Evolutionary conservation across 2,797 vertebrate species (phyloP), one percentile per base, ranked within the genome.

Genomic region (Melopsittacus undulatus): DNA sequence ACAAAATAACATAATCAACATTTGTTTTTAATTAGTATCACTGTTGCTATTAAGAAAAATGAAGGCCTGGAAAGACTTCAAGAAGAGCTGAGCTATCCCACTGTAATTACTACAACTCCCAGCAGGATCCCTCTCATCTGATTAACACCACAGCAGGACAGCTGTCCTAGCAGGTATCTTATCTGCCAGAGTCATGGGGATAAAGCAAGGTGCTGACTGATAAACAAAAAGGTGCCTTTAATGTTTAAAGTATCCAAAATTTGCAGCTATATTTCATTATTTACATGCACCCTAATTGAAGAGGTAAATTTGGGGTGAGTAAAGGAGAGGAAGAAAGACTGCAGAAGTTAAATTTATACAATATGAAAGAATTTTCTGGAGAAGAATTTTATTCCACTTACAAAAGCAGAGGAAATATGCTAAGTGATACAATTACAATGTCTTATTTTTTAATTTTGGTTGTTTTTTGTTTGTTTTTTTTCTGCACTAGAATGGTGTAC

Each of bases 81-180:
- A 84, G 91, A 95, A 95, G 69, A 93, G 59, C 95, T 86, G 90
- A 96, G 89, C 83, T 94, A 78, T 89, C 84, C 94, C 72, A 83
- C 49, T 94, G 81, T 95, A 97, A 97, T 96, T 97, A 96, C 92
- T 70, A 95, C 90, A 94, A 77, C 72, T 97, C 94, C 84, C 97
- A 97, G 94, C 94, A 96, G 94, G 78, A 46, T 83, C 24, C 77
- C 89, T 87, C 82, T 92, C 88, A 49, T 96, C 89, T 96, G 96
- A 97, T 98, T 98, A 97, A 95, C 83, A 93, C 59, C 81, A 66
- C 94, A 97, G 89, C 81, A 87, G 94, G 89, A 64, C 29, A 72
- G 61, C 49, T 75, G 48, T 90, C 94, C 54, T 69, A 80, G 22
- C 45, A 75, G 56, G 42, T 21, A 79, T 93, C 77, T 92, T 92